These are phyloP conservation scores for Euzophera pinguis DNA, from an alignment of 2,888 invertebrate genomes.

Conservation along the genomic window DNA sequence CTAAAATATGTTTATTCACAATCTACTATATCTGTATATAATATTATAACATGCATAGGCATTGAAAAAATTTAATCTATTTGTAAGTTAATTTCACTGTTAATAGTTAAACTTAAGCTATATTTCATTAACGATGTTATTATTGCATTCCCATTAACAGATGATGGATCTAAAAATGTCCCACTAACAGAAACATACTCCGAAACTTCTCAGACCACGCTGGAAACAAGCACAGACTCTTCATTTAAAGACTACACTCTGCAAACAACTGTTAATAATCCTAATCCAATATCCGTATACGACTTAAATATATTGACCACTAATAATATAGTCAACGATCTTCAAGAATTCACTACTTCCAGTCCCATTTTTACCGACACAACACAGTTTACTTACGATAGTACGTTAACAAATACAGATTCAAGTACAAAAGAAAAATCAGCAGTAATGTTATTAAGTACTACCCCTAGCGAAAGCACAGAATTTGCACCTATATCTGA, in stretches of 20 bases:
- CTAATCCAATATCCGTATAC: background rate
- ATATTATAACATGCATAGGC: background rate
- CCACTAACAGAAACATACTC: slow-evolving; percentile 71
- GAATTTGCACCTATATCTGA: background rate
- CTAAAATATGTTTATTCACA: background rate
- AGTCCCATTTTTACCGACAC: background rate
- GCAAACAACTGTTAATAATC: slow-evolving; percentile 19
- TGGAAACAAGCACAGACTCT: slow-evolving; percentile 40
- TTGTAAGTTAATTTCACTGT: slow-evolving; percentile 2
- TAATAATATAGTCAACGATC: background rate
- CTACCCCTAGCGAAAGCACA: background rate
- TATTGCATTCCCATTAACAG: slow-evolving; percentile 75
- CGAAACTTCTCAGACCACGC: slow-evolving; percentile 46
- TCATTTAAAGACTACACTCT: slow-evolving; percentile 30
- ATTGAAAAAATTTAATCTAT: background rate
- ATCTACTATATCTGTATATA: background rate
- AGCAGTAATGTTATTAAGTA: background rate
- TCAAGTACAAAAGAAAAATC: background rate
- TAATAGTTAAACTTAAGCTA: background rate
- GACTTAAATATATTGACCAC: background rate
- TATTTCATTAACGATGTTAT: slow-evolving; percentile 44
- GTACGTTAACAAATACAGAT: background rate
- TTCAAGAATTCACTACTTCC: background rate
- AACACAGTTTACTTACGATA: background rate
- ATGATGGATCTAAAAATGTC: slow-evolving; percentile 70